Evolutionary conservation across 1,140 invertebrate species (phyloP), one percentile per base, ranked within the genome.

Genomic region (Helicoverpa armigera): DNA sequence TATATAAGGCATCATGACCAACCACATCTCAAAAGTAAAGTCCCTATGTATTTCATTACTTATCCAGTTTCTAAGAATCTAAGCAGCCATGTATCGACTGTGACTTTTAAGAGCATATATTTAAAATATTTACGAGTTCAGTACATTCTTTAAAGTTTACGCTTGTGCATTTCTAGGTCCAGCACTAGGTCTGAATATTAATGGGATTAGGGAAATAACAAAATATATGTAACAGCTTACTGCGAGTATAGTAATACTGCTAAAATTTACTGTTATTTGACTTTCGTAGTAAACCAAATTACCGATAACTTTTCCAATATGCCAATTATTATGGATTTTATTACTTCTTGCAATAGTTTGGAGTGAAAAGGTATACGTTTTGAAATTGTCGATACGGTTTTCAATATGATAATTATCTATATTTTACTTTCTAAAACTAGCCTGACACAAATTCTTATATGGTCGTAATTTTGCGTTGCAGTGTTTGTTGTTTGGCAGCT

Each of bases 51-150:
- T 7, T 18, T 4, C 4, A 50, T 11, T 50, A 51, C 65, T 50
- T 18, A 72, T 72, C 69, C 69, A 31, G 12, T 5, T 1, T 1
- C 50, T 31, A 0, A 5, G 3, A 72, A 54, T 72, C 50, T 23
- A 5, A 0, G 23, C 18, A 53, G 12, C 67, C 53, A 72, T 72
- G 69, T 72, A 72, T 72, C 69, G 69, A 72, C 69, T 51, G 69
- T 72, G 69, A 72, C 69, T 72, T 53, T 43, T 72, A 72, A 72
- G 69, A 72, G 69, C 69, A 23, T 54, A 72, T 72, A 72, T 72
- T 72, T 72, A 72, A 72, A 72, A 72, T 72, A 72, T 72, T 72
- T 72, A 72, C 69, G 69, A 72, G 69, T 29, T 31, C 50, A 53
- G 69, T 72, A 72, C 50, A 53, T 53, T 53, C 69, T 72, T 72